A percentile compares a stretch with the other conserved stretches of the same genome.
phyloP scores from a whole-genome alignment of 2,797 vertebrate genomes.

The Phoebastria nigripes region DNA sequence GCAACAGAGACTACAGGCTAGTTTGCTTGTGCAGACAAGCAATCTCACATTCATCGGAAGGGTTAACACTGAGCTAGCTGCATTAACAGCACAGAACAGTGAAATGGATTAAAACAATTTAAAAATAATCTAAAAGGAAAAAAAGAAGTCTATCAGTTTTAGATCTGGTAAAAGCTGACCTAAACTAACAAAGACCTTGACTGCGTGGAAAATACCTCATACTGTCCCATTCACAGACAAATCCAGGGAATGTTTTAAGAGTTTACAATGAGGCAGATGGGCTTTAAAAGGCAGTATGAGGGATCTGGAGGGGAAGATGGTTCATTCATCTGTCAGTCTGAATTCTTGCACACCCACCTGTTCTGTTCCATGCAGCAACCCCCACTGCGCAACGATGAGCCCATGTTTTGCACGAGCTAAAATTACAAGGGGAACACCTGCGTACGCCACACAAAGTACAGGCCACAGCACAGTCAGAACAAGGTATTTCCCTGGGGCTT shows the following conservation, averaged over 20 bases:
- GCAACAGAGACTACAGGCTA: neutral
- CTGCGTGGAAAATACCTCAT: neutral
- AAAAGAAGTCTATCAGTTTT: neutral
- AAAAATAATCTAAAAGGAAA: neutral
- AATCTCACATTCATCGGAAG: neutral
- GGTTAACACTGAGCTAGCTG: neutral
- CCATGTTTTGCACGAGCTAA: neutral
- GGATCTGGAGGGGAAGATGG: neutral
- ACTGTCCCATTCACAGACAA: neutral
- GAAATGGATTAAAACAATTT: neutral
- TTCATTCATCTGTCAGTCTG: neutral
- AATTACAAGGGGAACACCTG: constrained; percentile 47
- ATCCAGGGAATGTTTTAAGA: neutral
- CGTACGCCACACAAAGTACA: constrained; percentile 10
- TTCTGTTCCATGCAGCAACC: neutral
- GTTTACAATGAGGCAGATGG: neutral
- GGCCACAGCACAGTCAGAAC: neutral
- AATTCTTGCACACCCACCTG: constrained; percentile 26
- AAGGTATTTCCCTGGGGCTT: neutral
- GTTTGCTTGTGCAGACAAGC: neutral
- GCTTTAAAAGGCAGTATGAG: neutral
- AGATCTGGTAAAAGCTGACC: neutral
- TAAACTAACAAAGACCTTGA: neutral
- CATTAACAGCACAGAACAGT: neutral
- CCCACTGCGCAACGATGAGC: neutral